These are phyloP conservation scores for Caenorhabditis latens DNA, from an alignment of 1,140 invertebrate species.

Conservation along the genomic window DNA sequence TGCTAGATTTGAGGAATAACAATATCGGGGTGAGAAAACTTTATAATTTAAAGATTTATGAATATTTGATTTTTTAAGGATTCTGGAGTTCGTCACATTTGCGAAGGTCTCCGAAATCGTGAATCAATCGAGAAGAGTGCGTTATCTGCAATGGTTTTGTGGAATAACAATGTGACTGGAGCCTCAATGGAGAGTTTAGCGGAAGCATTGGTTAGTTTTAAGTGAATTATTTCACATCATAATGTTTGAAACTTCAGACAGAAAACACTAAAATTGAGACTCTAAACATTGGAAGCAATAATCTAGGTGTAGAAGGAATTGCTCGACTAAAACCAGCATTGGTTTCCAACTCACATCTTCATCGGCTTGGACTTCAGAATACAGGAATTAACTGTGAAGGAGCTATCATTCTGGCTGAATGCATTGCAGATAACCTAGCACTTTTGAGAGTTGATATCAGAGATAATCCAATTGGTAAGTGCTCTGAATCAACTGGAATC, in stretches of 20 bases:
- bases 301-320: slow-evolving; percentile 64
- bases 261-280: slow-evolving; percentile 66
- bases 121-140: slow-evolving; percentile 59
- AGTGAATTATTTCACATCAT: neutral
- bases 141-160: slow-evolving; percentile 65
- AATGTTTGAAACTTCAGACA: slow-evolving; percentile 39
- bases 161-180: slow-evolving; percentile 67
- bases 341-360: slow-evolving; percentile 59
- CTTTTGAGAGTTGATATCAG: slow-evolving; percentile 65
- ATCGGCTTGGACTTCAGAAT: slow-evolving; percentile 66
- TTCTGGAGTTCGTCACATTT: slow-evolving; percentile 65
- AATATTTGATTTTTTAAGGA: slow-evolving; percentile 63
- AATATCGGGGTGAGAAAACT: slow-evolving; percentile 55
- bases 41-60: slow-evolving; percentile 14
- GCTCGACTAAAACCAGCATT: slow-evolving; percentile 60
- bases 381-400: slow-evolving; percentile 68
- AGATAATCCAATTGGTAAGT: slow-evolving; percentile 66
- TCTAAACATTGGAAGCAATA: slow-evolving; percentile 67
- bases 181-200: slow-evolving; percentile 61
- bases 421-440: slow-evolving; percentile 65
- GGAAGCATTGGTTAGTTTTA: slow-evolving; percentile 59
- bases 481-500: neutral
- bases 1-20: slow-evolving; percentile 67
- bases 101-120: slow-evolving; percentile 62
- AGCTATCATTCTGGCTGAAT: slow-evolving; percentile 67